Percentiles rank a stretch among this genome's conserved stretches.
phyloP scores from a whole-genome alignment of 2,113 vertebrate species.

The Centropristis striata region DNA sequence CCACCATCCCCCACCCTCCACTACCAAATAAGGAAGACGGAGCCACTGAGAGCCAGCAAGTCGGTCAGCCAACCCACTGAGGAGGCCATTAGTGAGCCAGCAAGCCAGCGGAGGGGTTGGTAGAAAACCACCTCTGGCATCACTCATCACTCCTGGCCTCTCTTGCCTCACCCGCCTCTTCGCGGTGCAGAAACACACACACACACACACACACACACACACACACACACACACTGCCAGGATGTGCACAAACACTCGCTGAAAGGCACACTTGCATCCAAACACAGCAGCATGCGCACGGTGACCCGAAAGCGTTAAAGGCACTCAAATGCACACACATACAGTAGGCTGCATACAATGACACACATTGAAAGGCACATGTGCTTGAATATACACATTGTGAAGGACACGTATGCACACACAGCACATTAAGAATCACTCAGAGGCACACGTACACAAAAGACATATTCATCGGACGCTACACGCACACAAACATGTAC shows the following conservation, averaged over 20 bases:
- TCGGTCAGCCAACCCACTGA: constrained; percentile 69
- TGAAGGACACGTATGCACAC: constrained; percentile 15
- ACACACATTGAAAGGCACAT: constrained; percentile 35
- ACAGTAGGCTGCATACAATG: constrained; percentile 36
- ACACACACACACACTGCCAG: constrained; percentile 5
- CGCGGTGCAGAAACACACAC: constrained; percentile 33
- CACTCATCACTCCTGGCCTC: constrained; percentile 69
- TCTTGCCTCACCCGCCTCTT: constrained; percentile 28
- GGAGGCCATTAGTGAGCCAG: constrained; percentile 77
- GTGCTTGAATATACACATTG: constrained; percentile 4
- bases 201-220: constrained; percentile 34
- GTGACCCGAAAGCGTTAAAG: constrained; percentile 60
- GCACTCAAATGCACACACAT: constrained; percentile 36
- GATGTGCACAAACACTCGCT: constrained; percentile 37
- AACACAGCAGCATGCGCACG: constrained; percentile 8
- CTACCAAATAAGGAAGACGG: constrained; percentile 83
- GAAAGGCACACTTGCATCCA: constrained; percentile 39
- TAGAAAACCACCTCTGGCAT: constrained; percentile 81
- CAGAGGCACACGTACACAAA: constrained; percentile 32
- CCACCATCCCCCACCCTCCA: constrained; percentile 47
- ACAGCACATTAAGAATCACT: constrained; percentile 33
- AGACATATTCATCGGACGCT: constrained; percentile 9
- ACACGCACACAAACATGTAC: constrained; percentile 14
- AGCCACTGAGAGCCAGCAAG: constrained; percentile 67
- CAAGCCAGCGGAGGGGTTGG: constrained; percentile 64